A percentile compares a stretch with the other conserved stretches of the same genome.
These are phyloP conservation scores for Parauchenoglanis ngamensis DNA, from an alignment of 2,797 vertebrate species.

Conservation along the genomic window DNA sequence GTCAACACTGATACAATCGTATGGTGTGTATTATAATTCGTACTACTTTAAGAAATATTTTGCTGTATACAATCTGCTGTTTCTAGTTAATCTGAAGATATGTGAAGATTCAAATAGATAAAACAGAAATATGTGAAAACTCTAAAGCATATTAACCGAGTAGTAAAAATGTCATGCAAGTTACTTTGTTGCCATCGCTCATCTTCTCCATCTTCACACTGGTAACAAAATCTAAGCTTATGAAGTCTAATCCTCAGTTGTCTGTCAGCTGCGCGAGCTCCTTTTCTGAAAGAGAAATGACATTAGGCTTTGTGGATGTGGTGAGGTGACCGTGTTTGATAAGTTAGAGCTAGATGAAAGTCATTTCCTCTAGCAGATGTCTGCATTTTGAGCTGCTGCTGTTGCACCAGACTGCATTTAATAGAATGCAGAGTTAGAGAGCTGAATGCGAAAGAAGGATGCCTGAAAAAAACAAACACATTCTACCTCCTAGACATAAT, in stretches of 20 bases:
- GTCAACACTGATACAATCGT: neutral
- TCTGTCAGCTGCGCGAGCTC: neutral
- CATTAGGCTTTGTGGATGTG: neutral
- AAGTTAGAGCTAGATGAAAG: neutral
- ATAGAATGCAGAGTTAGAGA: neutral
- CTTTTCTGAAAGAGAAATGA: neutral
- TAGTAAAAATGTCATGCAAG: neutral
- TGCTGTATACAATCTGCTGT: neutral
- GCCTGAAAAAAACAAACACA: neutral
- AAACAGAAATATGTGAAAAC: neutral
- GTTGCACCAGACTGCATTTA: neutral
- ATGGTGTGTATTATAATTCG: neutral
- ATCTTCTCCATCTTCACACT: slow-evolving; percentile 70
- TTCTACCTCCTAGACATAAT: neutral
- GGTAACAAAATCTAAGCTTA: neutral
- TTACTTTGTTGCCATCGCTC: slow-evolving; percentile 69
- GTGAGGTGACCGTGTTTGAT: neutral
- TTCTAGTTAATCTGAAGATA: neutral
- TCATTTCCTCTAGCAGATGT: neutral
- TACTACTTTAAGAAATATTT: neutral
- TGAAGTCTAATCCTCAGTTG: neutral
- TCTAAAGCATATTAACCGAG: neutral
- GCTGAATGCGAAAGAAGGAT: neutral
- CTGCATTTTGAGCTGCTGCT: neutral
- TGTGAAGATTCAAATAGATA: neutral